Evolutionary conservation across 2,797 vertebrate species (phyloP), one percentile per base, ranked within the genome.

Genomic region (Sebastes taczanowskii): DNA sequence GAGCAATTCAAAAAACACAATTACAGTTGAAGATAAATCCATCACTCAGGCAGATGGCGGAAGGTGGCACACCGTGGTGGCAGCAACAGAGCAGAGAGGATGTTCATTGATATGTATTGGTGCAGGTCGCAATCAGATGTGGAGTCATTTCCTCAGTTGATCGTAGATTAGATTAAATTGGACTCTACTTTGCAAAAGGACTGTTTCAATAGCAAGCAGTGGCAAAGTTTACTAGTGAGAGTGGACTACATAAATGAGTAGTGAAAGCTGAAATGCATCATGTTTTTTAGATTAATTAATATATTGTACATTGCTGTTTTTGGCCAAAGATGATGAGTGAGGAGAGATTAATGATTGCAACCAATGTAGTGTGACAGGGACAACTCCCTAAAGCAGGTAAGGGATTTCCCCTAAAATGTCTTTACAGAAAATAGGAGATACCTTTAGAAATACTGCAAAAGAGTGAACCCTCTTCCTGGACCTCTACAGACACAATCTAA

Each of bases 91-190:
- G 63, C 29, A 55, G 9, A 71, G 60, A 74, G 9, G 46, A 66
- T 9, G 34, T 35, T 61, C 4, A 7, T 11, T 60, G 5, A 58
- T 79, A 27, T 65, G 25, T 53, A 46, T 72, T 67, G 62, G 72
- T 67, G n/a, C n/a, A 52, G 11, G 13, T 53, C 3, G 13, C 72
- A 68, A n/a, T 71, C 42, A 80, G 62, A 76, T 78, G 42, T 42
- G 63, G 69, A 67, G 49, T 63, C 8, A 80, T 81, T 77, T 75
- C 68, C 60, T 80, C 52, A 38, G 11, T 5, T 73, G 64, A 58
- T 79, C 0, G 7, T 20, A 62, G 32, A 67, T 77, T 20, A 58
- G 29, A 82, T 71, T 35, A 70, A 68, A 76, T 73, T 9, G 11
- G 35, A 72, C 29, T 65, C 10, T 27, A 34, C 30, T 30, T 32